These are phyloP conservation scores for Centropristis striata DNA, from an alignment of 2,113 vertebrate species.

Conservation along the genomic window DNA sequence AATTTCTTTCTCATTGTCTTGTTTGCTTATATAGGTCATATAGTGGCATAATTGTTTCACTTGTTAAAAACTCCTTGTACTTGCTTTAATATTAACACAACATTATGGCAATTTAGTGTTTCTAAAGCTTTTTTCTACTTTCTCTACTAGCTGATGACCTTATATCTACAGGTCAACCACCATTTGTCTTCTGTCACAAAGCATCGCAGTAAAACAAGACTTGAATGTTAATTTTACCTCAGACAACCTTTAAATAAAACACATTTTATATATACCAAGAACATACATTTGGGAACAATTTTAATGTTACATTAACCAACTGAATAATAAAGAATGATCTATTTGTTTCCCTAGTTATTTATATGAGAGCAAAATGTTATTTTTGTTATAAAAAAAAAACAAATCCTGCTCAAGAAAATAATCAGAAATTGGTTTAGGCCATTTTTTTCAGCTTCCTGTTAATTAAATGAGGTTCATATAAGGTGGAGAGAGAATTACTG, in stretches of 20 bases:
- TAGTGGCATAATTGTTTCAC: no score
- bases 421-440: constrained; percentile 40
- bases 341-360: neutral
- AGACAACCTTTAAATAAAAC: neutral
- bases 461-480: constrained; percentile 58
- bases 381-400: constrained; percentile 22
- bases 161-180: neutral
- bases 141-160: neutral
- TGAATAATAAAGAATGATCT: constrained; percentile 10
- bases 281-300: neutral
- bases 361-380: constrained; percentile 14
- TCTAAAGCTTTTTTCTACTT: neutral
- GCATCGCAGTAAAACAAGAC: constrained; percentile 19
- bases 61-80: no score
- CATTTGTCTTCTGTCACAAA: constrained; percentile 26
- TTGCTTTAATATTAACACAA: neutral
- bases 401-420: constrained; percentile 37
- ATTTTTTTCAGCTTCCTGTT: constrained; percentile 43
- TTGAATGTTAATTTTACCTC: neutral
- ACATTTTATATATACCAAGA: no score
- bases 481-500: constrained; percentile 64
- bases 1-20: no score
- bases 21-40: no score
- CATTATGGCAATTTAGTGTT: neutral
- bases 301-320: constrained; percentile 30